Conservation (phyloP, 2,113 vertebrate genomes). For the Dicrurus megarhynchus region DNA sequence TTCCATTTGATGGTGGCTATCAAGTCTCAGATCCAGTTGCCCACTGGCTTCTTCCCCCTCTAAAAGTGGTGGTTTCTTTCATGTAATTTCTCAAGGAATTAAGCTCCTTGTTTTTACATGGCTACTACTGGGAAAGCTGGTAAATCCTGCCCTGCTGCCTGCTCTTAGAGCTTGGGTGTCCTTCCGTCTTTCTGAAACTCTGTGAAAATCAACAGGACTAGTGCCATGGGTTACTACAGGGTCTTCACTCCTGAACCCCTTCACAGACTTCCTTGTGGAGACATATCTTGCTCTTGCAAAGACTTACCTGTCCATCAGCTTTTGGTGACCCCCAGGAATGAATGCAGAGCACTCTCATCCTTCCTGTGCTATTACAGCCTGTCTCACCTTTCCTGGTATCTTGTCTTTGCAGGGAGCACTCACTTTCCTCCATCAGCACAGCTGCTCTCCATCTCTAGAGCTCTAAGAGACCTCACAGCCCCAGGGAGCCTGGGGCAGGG, state of each 20-base stretch:
- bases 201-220: background rate
- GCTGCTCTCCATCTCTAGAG: background rate
- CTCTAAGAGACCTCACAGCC: background rate
- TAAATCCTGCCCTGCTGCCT: background rate
- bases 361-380: background rate
- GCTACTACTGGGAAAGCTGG: accelerated
- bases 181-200: accelerated
- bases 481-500: background rate
- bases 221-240: background rate
- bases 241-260: background rate
- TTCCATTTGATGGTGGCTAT: background rate
- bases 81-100: background rate
- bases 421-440: background rate
- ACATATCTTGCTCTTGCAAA: background rate
- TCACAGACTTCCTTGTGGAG: background rate
- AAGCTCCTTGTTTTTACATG: background rate
- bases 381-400: accelerated
- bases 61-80: background rate
- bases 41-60: background rate
- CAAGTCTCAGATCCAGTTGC: background rate
- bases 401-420: background rate
- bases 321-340: background rate
- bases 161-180: background rate
- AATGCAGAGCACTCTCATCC: background rate
- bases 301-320: background rate